phyloP scores from a whole-genome alignment of 2,888 invertebrate species.

The Phortica magna region DNA sequence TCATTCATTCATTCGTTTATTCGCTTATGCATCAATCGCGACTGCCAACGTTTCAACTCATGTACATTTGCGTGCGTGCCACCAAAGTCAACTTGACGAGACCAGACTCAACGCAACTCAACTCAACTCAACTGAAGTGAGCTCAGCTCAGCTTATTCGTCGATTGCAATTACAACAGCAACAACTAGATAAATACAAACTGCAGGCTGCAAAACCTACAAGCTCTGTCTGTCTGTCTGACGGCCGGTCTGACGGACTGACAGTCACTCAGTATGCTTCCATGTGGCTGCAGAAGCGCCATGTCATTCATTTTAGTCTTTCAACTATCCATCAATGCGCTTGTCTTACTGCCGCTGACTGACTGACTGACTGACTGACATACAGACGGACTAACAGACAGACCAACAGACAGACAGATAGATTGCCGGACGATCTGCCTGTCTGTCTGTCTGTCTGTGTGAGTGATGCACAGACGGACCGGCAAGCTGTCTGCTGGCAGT shows the following conservation, averaged over 20 bases:
- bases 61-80: conserved; percentile 54
- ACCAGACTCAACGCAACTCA: too few species aligned
- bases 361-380: conserved; percentile 60
- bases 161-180: conserved; percentile 14
- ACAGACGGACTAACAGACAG: conserved; percentile 39
- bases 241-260: neutral
- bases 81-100: neutral
- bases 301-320: conserved; percentile 71
- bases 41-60: conserved; percentile 22
- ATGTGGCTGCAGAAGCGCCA: conserved; percentile 55
- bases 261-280: neutral
- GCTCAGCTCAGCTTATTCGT: neutral
- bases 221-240: neutral
- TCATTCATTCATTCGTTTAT: neutral
- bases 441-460: conserved; percentile 54
- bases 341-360: conserved; percentile 38
- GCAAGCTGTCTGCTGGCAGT: conserved; percentile 39
- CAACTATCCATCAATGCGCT: conserved; percentile 65
- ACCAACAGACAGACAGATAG: conserved; percentile 42
- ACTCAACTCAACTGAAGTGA: neutral
- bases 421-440: conserved; percentile 60
- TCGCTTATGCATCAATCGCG: conserved; percentile 15
- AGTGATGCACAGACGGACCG: conserved; percentile 56
- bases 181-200: neutral
- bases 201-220: neutral